Evolutionary conservation across 2,797 vertebrate species (phyloP), one percentile per base, ranked within the genome.

Genomic region (Orientallactaga sibirica): DNA sequence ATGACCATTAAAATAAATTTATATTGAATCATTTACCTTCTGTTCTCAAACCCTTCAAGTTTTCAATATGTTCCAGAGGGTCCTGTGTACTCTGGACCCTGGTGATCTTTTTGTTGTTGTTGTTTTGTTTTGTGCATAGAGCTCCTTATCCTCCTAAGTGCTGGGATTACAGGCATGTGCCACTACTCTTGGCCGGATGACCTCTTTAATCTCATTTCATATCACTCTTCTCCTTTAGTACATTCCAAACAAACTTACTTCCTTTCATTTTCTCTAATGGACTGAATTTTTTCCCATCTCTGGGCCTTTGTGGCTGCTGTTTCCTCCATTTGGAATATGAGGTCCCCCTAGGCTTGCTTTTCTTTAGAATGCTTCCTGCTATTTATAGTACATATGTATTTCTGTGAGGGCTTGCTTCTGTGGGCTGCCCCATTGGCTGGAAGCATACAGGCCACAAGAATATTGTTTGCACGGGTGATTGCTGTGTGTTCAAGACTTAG

Each of bases 291-390:
- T 76, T 37, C 52, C 76, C 24, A 85, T 37, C 75, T 73, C 41
- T 95, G 77, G 82, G 48, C 3, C 22, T 93, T 82, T 88, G 74
- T 16, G 66, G 4, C 41, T 52, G 29, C 37, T 55, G 8, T 91
- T 87, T 85, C 71, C 29, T 93, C 67, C 41, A 22, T 43, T 88
- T 84, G 41, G 24, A 92, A 90, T 27, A 33, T 76, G 67, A 85
- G 24, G 29, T 76, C 27, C 25, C 11, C 16, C 29, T 82, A 78
- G n/a, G 94, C 86, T 92, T 96, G 67, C 33, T 80, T 96, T 94
- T 94, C 82, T 90, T 92, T 88, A 67, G 6, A 77, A 85, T 10
- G 67, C 24, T 79, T 64, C 67, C 24, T 41, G 75, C 19, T 52
- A 15, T 96, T 84, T 93, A 89, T 64, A 77, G 71, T 66, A 24